Percentiles rank a stretch among this genome's conserved stretches.
Evolutionary conservation across 1,140 invertebrate species (phyloP).

Genomic region (Bursaphelenchus mucronatus): DNA sequence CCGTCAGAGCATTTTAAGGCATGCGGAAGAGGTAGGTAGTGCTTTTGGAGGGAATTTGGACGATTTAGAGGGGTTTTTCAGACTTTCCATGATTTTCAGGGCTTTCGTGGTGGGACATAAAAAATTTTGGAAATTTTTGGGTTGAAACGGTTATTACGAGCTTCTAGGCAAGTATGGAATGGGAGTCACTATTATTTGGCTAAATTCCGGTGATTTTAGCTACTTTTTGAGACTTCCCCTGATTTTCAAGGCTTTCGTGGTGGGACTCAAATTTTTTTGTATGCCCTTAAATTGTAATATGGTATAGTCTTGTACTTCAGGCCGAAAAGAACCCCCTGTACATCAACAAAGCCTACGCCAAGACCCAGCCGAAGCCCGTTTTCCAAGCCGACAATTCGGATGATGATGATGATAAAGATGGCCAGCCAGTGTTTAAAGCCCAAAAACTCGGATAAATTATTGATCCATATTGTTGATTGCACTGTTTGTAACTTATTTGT

Average conservation of each 20-base stretch:
- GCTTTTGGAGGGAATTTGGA: neutral
- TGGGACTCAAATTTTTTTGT: no score
- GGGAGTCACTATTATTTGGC: no score
- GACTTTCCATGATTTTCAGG: no score
- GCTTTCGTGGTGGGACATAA: no score
- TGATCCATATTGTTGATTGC: no score
- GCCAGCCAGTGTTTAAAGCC: conserved; percentile 39
- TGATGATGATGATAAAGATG: conserved; percentile 39
- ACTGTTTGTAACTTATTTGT: no score
- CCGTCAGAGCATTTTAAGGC: conserved; percentile 88
- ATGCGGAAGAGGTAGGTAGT: conserved; percentile 73
- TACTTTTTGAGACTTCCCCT: no score
- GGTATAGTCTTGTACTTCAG: conserved; percentile 31
- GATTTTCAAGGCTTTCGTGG: no score
- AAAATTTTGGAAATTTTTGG: conserved; percentile 20
- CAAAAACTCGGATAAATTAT: conserved; percentile 26
- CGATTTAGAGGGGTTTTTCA: no score
- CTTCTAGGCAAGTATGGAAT: no score
- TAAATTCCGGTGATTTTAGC: no score
- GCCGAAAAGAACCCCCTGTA: conserved; percentile 94
- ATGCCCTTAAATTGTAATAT: no score
- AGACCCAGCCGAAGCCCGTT: conserved; percentile 63
- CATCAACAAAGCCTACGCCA: conserved; percentile 83
- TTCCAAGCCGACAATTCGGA: conserved; percentile 55
- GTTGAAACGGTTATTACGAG: neutral